Percentiles rank a stretch among this genome's conserved stretches.
phyloP scores from a whole-genome alignment of 1,140 invertebrate species.

The Ceratitis capitata region DNA sequence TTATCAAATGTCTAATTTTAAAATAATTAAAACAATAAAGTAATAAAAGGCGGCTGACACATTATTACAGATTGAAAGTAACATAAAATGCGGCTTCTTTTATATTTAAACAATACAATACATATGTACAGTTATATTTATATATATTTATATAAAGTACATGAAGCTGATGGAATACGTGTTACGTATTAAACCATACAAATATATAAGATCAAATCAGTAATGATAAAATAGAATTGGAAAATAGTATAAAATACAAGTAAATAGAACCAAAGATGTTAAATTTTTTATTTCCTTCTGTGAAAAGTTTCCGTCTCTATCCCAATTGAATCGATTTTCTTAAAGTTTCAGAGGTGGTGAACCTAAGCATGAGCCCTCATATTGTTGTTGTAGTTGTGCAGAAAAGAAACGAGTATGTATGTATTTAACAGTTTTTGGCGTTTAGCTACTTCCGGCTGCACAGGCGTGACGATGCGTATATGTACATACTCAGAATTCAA shows the following conservation, averaged over 20 bases:
- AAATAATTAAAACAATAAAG: slow-evolving; percentile 32
- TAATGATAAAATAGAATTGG: neutral
- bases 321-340: neutral
- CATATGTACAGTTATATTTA: neutral
- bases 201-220: neutral
- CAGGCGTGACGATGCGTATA: neutral
- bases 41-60: slow-evolving; percentile 31
- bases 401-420: slow-evolving; percentile 11
- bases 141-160: slow-evolving; percentile 3
- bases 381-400: neutral
- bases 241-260: slow-evolving; percentile 35
- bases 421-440: slow-evolving; percentile 18
- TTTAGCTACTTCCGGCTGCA: slow-evolving; percentile 20
- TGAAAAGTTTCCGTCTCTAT: neutral
- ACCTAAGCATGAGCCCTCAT: neutral
- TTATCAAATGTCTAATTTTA: slow-evolving; percentile 38
- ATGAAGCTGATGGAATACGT: slow-evolving; percentile 2
- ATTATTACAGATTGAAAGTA: slow-evolving; percentile 23
- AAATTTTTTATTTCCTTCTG: neutral
- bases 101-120: slow-evolving; percentile 29
- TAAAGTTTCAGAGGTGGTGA: neutral
- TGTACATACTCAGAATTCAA: neutral
- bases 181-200: neutral
- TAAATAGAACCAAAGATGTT: neutral
- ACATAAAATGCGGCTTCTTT: neutral